Evolutionary conservation across 2,888 invertebrate genomes (phyloP).

Genomic region (Sarcophaga caerulescens): DNA sequence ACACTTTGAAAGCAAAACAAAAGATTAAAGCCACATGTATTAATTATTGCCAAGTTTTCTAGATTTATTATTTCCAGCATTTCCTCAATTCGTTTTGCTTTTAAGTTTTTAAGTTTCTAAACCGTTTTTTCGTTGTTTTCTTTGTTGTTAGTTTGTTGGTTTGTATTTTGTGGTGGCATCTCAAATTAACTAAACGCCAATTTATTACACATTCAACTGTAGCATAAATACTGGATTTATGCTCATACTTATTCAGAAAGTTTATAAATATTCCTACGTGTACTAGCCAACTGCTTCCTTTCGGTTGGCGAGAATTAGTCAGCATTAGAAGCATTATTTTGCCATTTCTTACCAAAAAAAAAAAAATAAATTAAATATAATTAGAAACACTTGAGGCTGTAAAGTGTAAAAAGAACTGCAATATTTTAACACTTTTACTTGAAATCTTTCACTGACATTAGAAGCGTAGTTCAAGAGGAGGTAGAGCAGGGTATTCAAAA

Average conservation of each 20-base stretch:
- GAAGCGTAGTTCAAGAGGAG: slow-evolving; percentile 17
- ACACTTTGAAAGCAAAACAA: slow-evolving; percentile 23
- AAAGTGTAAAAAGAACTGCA: slow-evolving; percentile 13
- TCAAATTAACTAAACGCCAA: slow-evolving; percentile 36
- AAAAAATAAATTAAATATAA: slow-evolving; percentile 21
- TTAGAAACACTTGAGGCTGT: slow-evolving; percentile 40
- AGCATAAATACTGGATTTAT: slow-evolving; percentile 18
- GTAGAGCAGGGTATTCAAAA: no score
- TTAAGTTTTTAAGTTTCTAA: neutral
- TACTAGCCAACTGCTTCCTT: slow-evolving; percentile 40
- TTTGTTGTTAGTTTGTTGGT: neutral
- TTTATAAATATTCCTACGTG: neutral
- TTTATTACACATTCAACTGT: slow-evolving; percentile 18
- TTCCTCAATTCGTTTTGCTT: neutral
- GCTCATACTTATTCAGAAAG: neutral
- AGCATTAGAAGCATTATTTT: slow-evolving; percentile 1
- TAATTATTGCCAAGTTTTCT: slow-evolving; percentile 12
- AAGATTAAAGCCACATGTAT: slow-evolving; percentile 45
- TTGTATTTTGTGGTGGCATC: neutral
- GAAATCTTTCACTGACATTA: neutral
- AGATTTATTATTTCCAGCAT: slow-evolving; percentile 36
- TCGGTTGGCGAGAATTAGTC: neutral
- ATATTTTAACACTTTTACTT: slow-evolving; percentile 42
- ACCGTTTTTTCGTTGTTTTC: neutral
- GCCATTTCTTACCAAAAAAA: neutral